Evolutionary conservation across 2,888 invertebrate species (phyloP), one percentile per base, ranked within the genome.

Genomic region (Ormia ochracea): DNA sequence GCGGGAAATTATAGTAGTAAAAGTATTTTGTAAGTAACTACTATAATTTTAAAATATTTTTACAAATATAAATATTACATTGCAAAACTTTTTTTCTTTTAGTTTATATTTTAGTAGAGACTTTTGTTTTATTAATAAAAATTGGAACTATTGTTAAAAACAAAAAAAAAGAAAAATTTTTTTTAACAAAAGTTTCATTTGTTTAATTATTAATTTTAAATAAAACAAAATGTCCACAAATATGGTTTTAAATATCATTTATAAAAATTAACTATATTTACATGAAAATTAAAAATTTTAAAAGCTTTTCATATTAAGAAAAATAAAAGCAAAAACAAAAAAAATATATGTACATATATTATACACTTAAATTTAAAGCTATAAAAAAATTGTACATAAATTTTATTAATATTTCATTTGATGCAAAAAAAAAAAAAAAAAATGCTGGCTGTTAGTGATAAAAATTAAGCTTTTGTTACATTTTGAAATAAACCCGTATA

Each of bases 1-100:
- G 45, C 17, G 50, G 12, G 54, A 66, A 61, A 81, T 83, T 83
- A 83, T 83, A 81, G 83, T 83, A 83, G 83, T 83, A 83, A 83
- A 83, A 78, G 65, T 83, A 83, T 83, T 83, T 82, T 78, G 78
- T 80, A 82, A 83, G 83, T 83, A 83, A 83, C 83, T 83, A 83
- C 83, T 83, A 82, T 83, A 83, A 81, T 82, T 82, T 78, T 36
- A 56, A 43, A 68, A 36, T 52, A 76, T 38, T 59, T 73, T 77
- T 65, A 48, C 45, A 65, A 81, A 41, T 28, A 54, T 59, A 54
- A 58, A 48, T 45, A 56, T 76, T 52, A 72, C 21, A 77, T 63
- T 10, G 33, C 3, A 33, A 43, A 10, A 23, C 7, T 19, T 21
- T 48, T 52, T 38, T 45, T 14, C 45, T 56, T 56, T 28, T 19